Evolutionary conservation across 2,888 invertebrate genomes (phyloP), one percentile per base, ranked within the genome.

Genomic region (Sarcophaga subvicina): DNA sequence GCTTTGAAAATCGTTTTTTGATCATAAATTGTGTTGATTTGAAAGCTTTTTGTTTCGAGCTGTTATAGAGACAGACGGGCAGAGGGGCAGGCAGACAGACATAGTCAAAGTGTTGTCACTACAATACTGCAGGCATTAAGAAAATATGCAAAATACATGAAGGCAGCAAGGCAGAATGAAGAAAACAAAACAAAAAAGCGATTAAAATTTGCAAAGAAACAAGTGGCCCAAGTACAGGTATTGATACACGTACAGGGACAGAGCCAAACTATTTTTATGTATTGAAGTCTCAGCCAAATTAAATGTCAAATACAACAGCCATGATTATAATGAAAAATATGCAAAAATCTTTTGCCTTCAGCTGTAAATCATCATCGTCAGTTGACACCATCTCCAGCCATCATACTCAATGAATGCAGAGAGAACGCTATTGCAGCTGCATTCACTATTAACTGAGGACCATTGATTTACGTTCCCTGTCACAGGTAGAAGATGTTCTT

Each of bases 91-190:
- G 47, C 3, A 66, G 60, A 73, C 10, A 20, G 12, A n/a, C 12
- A 25, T 4, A n/a, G 70, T 80, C 77, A 76, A 83, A 86, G 82
- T 86, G 84, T 87, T 87, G 87, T 87, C 87, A 87, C 79, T 79
- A 81, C 70, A 84, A 75, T 81, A 76, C 87, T 82, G 71, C 78
- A 79, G 81, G 81, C 78, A 14, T 54, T 54, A 17, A 54, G 17
- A 71, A 37, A 63, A 69, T 78, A 73, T 83, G 66, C 66, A 83
- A 83, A 83, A 67, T 49, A 72, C 4, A 37, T 27, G 12, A 10
- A 64, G 37, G 45, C 54, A 54, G 12, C 14, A 49, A 12, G 14
- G 6, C 10, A 14, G 3, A 12, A 49, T 25, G 49, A 49, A 54
- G 49, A 64, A 25, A 69, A 67, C 20, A 12, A n/a, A 59, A 4